Evolutionary conservation across 2,113 vertebrate genomes (phyloP).

Genomic region (Nematolebias whitei): DNA sequence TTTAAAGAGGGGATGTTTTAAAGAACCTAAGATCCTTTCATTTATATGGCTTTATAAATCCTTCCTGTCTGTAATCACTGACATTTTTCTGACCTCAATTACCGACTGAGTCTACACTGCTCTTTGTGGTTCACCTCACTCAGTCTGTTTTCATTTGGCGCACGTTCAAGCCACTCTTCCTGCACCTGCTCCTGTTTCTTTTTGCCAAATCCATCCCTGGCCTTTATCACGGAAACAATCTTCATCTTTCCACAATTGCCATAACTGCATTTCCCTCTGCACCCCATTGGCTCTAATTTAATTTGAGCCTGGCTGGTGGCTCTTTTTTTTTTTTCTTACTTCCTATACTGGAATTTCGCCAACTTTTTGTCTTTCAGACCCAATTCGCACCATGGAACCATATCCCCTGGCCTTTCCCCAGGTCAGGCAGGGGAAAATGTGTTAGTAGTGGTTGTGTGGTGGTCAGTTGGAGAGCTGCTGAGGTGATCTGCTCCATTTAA

Average conservation of each 20-base stretch:
- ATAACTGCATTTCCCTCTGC: slow-evolving; percentile 10
- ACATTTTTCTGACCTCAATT: slow-evolving; percentile 50
- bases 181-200: neutral
- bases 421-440: slow-evolving; percentile 8
- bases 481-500: slow-evolving; percentile 61
- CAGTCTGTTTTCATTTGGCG: slow-evolving; percentile 9
- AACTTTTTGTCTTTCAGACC: slow-evolving; percentile 14
- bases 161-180: slow-evolving; percentile 13
- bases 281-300: slow-evolving; percentile 14
- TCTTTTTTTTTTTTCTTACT: neutral
- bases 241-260: slow-evolving; percentile 38
- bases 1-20: neutral
- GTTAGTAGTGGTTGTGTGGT: slow-evolving; percentile 12
- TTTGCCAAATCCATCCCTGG: slow-evolving; percentile 21
- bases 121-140: slow-evolving; percentile 38
- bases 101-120: slow-evolving; percentile 13
- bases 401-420: neutral
- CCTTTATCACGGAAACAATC: slow-evolving; percentile 28
- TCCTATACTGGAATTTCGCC: slow-evolving; percentile 14
- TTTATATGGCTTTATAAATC: no score
- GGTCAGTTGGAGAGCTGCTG: slow-evolving; percentile 28
- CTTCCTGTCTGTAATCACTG: slow-evolving; percentile 28
- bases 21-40: neutral
- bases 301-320: slow-evolving; percentile 10
- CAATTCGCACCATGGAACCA: neutral